Percentiles rank a stretch among this genome's conserved stretches.
These are phyloP conservation scores for Euura saliciscinereae DNA, from an alignment of 1,140 invertebrate genomes.

Conservation along the genomic window DNA sequence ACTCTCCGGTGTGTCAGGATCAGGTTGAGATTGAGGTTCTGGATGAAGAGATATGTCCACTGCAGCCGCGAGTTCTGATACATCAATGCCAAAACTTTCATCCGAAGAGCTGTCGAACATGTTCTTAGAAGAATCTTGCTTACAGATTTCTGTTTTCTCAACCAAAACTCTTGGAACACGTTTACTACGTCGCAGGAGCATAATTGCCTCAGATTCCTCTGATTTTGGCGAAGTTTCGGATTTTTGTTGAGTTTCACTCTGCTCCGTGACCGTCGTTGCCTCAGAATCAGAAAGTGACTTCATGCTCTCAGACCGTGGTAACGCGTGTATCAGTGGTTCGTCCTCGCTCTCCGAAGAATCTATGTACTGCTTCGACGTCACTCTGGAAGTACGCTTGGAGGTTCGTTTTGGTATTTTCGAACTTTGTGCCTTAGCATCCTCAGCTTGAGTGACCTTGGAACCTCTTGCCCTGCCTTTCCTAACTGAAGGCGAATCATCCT, in stretches of 20 bases:
- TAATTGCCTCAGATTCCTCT: neutral
- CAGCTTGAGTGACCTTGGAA: neutral
- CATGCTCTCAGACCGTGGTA: neutral
- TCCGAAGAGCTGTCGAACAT: slow-evolving; percentile 54
- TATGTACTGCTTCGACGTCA: slow-evolving; percentile 25
- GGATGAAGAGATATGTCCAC: slow-evolving; percentile 49
- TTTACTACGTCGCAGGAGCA: slow-evolving; percentile 6
- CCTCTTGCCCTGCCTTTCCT: neutral
- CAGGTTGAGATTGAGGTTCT: slow-evolving; percentile 24
- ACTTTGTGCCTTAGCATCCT: neutral
- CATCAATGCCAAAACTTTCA: slow-evolving; percentile 50
- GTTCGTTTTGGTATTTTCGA: neutral
- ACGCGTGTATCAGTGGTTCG: slow-evolving; percentile 25
- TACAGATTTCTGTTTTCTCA: slow-evolving; percentile 41
- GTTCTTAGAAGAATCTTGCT: slow-evolving; percentile 36
- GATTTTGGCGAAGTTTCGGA: neutral
- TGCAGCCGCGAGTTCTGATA: slow-evolving; percentile 38
- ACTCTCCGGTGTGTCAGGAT: slow-evolving; percentile 25
- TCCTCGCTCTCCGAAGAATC: slow-evolving; percentile 36
- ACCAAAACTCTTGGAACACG: slow-evolving; percentile 37
- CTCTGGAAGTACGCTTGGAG: neutral
- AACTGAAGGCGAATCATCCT: neutral
- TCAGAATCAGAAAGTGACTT: neutral
- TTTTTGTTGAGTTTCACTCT: neutral
- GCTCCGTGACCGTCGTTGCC: neutral